Conservation (phyloP, 2,113 vertebrate species). For the Eublepharis macularius region DNA sequence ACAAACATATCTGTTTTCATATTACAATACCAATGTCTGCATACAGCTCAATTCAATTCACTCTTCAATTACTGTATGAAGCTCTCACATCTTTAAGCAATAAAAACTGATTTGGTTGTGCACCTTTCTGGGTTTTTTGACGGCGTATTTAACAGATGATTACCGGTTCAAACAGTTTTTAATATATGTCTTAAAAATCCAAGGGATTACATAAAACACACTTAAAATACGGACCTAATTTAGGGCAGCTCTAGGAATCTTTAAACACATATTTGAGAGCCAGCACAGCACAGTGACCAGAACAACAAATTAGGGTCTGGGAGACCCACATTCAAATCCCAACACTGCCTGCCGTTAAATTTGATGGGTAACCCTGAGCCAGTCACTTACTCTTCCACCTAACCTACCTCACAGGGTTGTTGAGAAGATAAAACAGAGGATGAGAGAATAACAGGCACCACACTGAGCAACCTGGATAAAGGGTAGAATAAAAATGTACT, state of each 20-base stretch:
- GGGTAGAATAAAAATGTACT: no score
- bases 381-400: no score
- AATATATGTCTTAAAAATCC: background rate
- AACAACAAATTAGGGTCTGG: no score
- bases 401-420: no score
- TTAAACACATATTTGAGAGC: background rate
- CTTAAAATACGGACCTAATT: background rate
- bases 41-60: background rate
- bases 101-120: background rate
- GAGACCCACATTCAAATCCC: no score
- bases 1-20: background rate
- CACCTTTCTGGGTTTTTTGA: background rate
- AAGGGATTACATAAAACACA: background rate
- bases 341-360: no score
- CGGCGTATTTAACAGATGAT: background rate
- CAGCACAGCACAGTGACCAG: no score
- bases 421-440: no score
- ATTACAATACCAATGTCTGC: background rate
- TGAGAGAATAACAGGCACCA: no score
- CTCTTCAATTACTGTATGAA: background rate
- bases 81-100: background rate
- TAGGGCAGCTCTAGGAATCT: background rate
- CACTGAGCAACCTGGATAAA: no score
- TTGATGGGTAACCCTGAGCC: no score
- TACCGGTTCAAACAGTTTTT: background rate